Percentiles rank a stretch among this genome's conserved stretches.
Evolutionary conservation across 2,797 vertebrate species (phyloP).

Genomic region (Falco naumanni): DNA sequence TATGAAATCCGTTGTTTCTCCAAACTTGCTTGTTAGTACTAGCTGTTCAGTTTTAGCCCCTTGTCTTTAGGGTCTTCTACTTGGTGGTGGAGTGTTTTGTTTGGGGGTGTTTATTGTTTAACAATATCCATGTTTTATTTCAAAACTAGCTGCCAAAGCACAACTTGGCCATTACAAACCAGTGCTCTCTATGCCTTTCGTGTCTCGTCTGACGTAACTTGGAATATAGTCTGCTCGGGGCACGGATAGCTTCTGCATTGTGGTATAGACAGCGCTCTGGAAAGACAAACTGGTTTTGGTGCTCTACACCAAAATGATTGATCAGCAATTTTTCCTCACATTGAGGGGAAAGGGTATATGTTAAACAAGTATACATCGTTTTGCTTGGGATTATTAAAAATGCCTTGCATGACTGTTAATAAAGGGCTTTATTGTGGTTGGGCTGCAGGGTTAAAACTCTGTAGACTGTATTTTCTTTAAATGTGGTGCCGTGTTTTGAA

Average conservation of each 20-base stretch:
- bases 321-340: constrained; percentile 18
- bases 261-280: not conserved
- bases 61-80: not conserved
- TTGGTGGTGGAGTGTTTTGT: not conserved
- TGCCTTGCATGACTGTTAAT: not conserved
- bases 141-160: not conserved
- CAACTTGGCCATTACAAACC: not conserved
- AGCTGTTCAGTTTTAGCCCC: not conserved
- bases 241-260: not conserved
- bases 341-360: not conserved
- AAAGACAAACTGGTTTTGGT: constrained; percentile 18
- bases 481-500: not conserved
- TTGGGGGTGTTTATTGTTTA: not conserved
- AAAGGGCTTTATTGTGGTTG: not conserved
- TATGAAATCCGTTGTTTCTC: not conserved
- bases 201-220: not conserved
- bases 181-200: not conserved
- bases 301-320: not conserved
- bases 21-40: not conserved
- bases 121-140: not conserved
- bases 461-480: not conserved
- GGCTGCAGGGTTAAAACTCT: not conserved
- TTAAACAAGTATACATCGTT: not conserved
- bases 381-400: constrained; percentile 19
- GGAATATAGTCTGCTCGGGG: not conserved